Conservation (phyloP, 2,888 invertebrate genomes). For the Callimorpha dominula region DNA sequence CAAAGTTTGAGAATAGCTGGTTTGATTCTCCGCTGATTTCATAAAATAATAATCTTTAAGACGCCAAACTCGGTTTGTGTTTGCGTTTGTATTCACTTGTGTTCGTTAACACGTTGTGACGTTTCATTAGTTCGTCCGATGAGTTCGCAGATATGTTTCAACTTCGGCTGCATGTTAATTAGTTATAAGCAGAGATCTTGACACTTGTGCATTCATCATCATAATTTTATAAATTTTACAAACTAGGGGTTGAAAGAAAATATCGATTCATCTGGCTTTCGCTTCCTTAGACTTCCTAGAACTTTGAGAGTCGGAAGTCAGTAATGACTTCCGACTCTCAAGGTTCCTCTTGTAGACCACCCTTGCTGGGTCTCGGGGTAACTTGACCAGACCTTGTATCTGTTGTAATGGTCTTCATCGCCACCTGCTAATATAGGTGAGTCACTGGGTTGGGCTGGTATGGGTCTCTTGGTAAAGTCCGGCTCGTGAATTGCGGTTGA, state of each 20-base stretch:
- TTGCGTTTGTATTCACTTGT: not conserved
- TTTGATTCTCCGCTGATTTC: not conserved
- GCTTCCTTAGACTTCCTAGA: too few relatives aligned
- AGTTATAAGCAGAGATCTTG: not conserved
- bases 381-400: too few relatives aligned
- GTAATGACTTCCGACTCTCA: too few relatives aligned
- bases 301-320: too few relatives aligned
- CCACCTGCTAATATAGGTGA: too few relatives aligned
- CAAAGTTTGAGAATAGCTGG: not conserved
- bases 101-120: not conserved
- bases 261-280: too few relatives aligned
- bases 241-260: not conserved
- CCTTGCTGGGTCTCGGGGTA: too few relatives aligned
- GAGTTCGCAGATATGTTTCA: not conserved
- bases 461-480: too few relatives aligned
- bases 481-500: too few relatives aligned
- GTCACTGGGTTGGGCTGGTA: too few relatives aligned
- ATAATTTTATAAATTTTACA: not conserved
- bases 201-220: not conserved
- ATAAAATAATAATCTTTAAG: not conserved
- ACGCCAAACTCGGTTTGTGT: not conserved
- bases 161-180: constrained; percentile 2
- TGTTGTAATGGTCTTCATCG: too few relatives aligned
- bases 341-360: too few relatives aligned
- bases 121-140: not conserved